These are phyloP conservation scores for Ptilorrhoa leucosticta DNA, from an alignment of 2,113 vertebrate species.

Conservation along the genomic window DNA sequence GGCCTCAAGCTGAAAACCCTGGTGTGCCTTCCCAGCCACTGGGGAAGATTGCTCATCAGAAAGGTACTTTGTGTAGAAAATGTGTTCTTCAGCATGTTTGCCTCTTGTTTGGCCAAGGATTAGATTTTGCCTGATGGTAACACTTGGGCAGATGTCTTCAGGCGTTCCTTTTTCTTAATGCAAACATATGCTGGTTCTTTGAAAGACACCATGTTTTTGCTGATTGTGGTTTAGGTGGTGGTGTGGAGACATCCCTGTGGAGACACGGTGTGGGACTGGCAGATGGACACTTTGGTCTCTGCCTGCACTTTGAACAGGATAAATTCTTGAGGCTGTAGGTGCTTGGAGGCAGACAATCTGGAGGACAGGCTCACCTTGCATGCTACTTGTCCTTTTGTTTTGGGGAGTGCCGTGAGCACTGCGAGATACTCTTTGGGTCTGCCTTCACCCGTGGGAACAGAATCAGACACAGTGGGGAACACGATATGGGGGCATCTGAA, in stretches of 20 bases:
- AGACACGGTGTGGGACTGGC: neutral
- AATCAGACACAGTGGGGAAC: neutral
- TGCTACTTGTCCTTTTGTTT: neutral
- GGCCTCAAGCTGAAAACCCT: neutral
- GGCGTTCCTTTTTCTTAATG: neutral
- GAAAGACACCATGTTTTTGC: neutral
- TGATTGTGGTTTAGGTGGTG: neutral
- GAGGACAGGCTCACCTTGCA: neutral
- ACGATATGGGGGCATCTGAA: neutral
- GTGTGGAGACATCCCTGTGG: neutral
- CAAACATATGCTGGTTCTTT: neutral
- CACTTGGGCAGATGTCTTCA: neutral
- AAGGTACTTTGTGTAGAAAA: neutral
- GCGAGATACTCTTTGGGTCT: neutral
- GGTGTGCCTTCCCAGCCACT: neutral
- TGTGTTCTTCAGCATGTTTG: neutral
- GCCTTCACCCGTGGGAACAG: neutral
- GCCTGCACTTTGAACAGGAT: neutral
- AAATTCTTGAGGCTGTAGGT: neutral
- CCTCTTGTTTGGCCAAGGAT: neutral
- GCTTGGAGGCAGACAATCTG: neutral
- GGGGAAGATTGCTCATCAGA: neutral
- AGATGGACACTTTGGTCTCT: neutral
- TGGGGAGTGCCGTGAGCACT: neutral
- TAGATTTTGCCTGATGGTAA: neutral